Base-by-base conservation (phyloP, 1,140 invertebrate species). In the Varroa destructor region DNA sequence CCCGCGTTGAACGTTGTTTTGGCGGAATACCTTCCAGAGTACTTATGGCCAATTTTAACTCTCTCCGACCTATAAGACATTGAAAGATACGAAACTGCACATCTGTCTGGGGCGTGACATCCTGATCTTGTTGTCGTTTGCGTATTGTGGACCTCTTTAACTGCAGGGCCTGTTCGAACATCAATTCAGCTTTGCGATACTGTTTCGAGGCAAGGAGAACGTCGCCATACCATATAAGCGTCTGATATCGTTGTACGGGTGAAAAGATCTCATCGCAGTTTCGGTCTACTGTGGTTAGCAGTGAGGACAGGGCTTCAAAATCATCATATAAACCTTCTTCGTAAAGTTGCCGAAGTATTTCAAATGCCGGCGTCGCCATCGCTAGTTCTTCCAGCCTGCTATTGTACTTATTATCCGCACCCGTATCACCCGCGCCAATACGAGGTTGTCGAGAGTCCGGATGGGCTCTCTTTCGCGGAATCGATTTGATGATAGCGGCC, bases 11-110 rank as follows among this genome's bases (percentile, higher is more conserved):
- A 61, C 88, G 80, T 56, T 86, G 83, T 77, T 87, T 87, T 54
- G 84, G 86, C 57, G 85, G 84, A 72, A 89, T 85, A 57, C 84
- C 83, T 75, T 88, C 87, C 40, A 90, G 75, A 5, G 61, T 67
- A 37, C 61, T 67, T 1, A 46, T 67, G 2, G 61, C 61, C 61
- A 67, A 67, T 5, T 46, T 40, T 1, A 67, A 14, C 8, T 67
- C 61, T 37, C 46, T 67, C 61, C 61, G 40, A 1, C 61, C 61
- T 46, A n/a, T 14, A 3, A 67, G 61, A 67, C 61, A 67, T 67
- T 67, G 61, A 46, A 43, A 67, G 1, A 67, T 67, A 14, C 61
- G 40, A 37, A 36, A 67, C 61, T 25, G 61, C 12, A 67, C 61
- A 14, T 67, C 61, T 3, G 61, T 37, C 12, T 67, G 14, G 14